These are phyloP conservation scores for Brachyptera putata DNA, from an alignment of 2,888 invertebrate species.

Conservation along the genomic window DNA sequence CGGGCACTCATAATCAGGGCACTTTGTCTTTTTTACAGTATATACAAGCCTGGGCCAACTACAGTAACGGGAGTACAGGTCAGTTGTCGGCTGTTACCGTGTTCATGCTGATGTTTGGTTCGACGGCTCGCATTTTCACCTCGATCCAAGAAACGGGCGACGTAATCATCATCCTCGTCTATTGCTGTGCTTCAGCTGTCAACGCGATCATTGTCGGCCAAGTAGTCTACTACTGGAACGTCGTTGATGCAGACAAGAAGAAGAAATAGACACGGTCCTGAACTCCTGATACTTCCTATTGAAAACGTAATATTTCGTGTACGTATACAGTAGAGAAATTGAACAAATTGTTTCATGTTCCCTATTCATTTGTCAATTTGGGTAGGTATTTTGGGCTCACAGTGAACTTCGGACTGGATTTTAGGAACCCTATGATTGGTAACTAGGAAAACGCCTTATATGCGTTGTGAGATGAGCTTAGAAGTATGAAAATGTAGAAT, in stretches of 20 bases:
- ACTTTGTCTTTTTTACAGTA: constrained; percentile 51
- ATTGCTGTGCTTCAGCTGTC: constrained; percentile 56
- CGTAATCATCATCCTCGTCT: constrained; percentile 75
- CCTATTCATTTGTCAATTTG: too few relatives aligned
- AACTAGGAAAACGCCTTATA: too few relatives aligned
- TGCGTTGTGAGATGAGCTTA: too few relatives aligned
- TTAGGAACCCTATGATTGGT: too few relatives aligned
- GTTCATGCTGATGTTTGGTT: constrained; percentile 80
- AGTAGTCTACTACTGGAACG: constrained; percentile 80
- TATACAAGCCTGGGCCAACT: constrained; percentile 84
- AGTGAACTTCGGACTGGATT: too few relatives aligned
- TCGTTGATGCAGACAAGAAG: constrained; percentile 38
- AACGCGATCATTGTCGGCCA: constrained; percentile 83
- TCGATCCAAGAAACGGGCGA: constrained; percentile 98
- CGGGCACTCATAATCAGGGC: too few relatives aligned
- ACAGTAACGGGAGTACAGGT: constrained; percentile 84
- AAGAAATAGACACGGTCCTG: not conserved
- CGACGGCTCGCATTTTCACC: constrained; percentile 92
- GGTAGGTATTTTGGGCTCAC: too few relatives aligned
- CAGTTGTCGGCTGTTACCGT: constrained; percentile 90
- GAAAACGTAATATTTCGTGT: too few relatives aligned
- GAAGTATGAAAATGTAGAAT: too few relatives aligned
- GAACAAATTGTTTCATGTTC: too few relatives aligned
- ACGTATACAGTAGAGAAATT: too few relatives aligned
- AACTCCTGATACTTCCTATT: too few relatives aligned